Conservation (phyloP, 2,888 invertebrate species). For the Caenorhabditis sinica region DNA sequence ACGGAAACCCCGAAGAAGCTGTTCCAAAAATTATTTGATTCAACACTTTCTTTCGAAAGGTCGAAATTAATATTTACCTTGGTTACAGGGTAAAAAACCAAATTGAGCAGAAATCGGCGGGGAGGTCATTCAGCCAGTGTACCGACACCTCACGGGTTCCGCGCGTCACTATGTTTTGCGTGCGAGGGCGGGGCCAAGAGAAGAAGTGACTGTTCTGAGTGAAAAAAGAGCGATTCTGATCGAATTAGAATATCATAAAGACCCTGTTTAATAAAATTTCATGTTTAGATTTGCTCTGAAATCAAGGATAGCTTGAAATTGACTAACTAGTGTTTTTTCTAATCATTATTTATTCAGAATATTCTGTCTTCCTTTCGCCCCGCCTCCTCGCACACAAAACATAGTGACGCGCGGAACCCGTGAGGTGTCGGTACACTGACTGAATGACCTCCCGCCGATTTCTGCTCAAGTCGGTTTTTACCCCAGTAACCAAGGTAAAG, state of each 20-base stretch:
- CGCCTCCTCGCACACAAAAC: not conserved
- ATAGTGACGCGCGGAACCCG: slow-evolving; percentile 38
- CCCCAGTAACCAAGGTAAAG: slow-evolving; percentile 54
- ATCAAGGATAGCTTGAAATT: too few relatives aligned
- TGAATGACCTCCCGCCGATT: slow-evolving; percentile 2
- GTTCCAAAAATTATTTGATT: slow-evolving; percentile 42
- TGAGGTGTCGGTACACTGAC: slow-evolving; percentile 31
- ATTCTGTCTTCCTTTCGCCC: not conserved
- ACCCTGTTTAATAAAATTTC: too few relatives aligned
- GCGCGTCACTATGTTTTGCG: slow-evolving; percentile 16
- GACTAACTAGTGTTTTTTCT: too few relatives aligned
- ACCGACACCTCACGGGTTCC: slow-evolving; percentile 50
- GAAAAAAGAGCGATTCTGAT: not conserved
- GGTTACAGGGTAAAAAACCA: slow-evolving; percentile 53
- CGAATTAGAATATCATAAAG: not conserved
- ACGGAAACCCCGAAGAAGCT: slow-evolving; percentile 54
- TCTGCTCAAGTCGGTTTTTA: slow-evolving; percentile 30
- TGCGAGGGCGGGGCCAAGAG: not conserved
- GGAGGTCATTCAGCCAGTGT: not conserved
- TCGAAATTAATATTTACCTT: slow-evolving; percentile 52
- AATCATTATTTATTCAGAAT: too few relatives aligned
- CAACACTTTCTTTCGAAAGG: slow-evolving; percentile 48
- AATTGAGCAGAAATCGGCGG: not conserved
- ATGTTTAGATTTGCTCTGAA: not conserved
- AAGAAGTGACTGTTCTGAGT: too few relatives aligned